Base-by-base conservation (phyloP, 2,888 invertebrate genomes). In the Sesia apiformis region DNA sequence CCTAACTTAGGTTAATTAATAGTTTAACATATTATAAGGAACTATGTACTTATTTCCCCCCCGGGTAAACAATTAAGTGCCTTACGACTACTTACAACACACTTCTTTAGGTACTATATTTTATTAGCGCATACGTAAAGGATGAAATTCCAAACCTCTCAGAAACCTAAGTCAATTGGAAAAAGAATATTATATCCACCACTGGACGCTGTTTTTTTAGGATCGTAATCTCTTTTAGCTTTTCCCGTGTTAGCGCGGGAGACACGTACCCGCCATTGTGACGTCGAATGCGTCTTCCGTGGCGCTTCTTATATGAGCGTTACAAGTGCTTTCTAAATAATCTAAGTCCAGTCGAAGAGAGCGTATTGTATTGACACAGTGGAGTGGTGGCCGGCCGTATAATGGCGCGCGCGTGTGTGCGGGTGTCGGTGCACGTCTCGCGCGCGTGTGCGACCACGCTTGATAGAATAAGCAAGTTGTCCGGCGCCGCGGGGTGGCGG, bases 311-410 rank as follows among this genome's bases (percentile, higher is more conserved):
- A 90, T 90, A 90, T 90, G 90, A 90, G 85, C 88, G 84, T 89
- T 90, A 90, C 88, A 90, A 90, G 90, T 90, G 90, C 90, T 90
- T 90, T 90, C 90, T 90, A 90, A 90, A 90, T 90, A 90, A 90
- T 90, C 90, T 89, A 88, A 90, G 90, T 90, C 90, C 89, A 84
- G 87, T 74, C 81, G 87, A 86, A 86, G 87, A 87, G 89, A 88
- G 86, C 82, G 89, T 90, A 90, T 90, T 90, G 90, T 90, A 90
- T 90, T 90, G 90, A 90, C 90, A 90, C 74, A 90, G 90, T 85
- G 81, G 85, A 88, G 86, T 90, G 89, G 89, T 87, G 87, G 85
- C 86, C 86, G 86, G 88, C 85, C 81, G 85, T 88, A 88, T 90
- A 90, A 90, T 87, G 76, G 84, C 70, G 60, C 58, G 59, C 60